phyloP scores from a whole-genome alignment of 2,888 invertebrate species.

The Drosophila fungiperda region DNA sequence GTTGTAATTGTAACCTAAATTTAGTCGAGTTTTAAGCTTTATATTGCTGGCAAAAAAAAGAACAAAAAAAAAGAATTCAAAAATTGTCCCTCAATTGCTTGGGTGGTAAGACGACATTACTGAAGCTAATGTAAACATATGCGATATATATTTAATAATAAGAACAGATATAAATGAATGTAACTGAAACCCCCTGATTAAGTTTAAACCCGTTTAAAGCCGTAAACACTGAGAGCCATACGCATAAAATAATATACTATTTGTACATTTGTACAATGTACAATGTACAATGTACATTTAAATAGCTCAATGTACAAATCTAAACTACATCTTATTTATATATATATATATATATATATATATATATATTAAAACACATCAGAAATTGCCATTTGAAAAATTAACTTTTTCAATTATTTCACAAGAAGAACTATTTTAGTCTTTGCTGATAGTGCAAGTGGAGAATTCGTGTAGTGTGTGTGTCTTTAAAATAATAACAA shows the following conservation, averaged over 20 bases:
- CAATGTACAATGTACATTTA: constrained; percentile 25
- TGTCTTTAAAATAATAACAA: constrained; percentile 33
- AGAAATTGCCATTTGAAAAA: constrained; percentile 53
- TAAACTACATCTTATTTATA: constrained; percentile 17
- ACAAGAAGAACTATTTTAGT: constrained; percentile 51
- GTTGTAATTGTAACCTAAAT: constrained; percentile 72
- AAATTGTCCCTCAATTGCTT: constrained; percentile 29
- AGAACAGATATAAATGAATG: constrained; percentile 31
- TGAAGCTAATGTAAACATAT: constrained; percentile 31
- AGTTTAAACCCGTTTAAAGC: constrained; percentile 26
- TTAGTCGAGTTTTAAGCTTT: constrained; percentile 62
- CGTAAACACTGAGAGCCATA: constrained; percentile 48
- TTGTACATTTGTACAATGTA: constrained; percentile 24
- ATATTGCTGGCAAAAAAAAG: constrained; percentile 42
- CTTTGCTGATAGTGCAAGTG: constrained; percentile 55
- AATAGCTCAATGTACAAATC: constrained; percentile 36
- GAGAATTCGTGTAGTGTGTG: constrained; percentile 43
- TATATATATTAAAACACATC: constrained; percentile 14
- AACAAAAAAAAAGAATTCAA: not conserved
- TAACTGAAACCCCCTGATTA: constrained; percentile 39
- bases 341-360: constrained; percentile 6
- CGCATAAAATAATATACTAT: constrained; percentile 17
- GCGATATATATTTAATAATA: constrained; percentile 50
- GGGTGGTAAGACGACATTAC: constrained; percentile 19
- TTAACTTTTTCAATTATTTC: constrained; percentile 42